A percentile compares a stretch with the other conserved stretches of the same genome.
These are phyloP conservation scores for Tuta absoluta DNA, from an alignment of 2,888 invertebrate genomes.

Conservation along the genomic window DNA sequence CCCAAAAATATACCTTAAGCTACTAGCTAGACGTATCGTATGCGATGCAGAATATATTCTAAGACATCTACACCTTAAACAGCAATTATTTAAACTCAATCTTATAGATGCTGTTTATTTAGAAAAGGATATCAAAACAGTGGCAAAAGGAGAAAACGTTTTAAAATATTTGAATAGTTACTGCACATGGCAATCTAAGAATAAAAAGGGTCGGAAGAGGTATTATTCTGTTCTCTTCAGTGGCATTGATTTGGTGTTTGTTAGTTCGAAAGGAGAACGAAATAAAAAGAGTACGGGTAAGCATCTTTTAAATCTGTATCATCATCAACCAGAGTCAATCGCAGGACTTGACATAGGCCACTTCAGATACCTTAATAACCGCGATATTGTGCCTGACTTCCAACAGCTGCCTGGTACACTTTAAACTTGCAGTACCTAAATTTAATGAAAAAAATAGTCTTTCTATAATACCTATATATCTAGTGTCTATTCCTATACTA, in stretches of 20 bases:
- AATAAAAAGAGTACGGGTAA: constrained; percentile 6
- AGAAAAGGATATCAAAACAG: background rate
- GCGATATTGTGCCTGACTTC: no score
- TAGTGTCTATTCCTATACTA: no score
- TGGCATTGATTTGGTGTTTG: background rate
- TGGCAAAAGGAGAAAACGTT: background rate
- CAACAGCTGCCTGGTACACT: no score
- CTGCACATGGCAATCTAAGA: background rate
- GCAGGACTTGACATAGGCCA: no score
- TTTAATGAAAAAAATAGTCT: no score
- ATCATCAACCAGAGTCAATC: no score
- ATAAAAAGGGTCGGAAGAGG: background rate
- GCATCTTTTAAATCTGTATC: no score
- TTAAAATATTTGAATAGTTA: background rate
- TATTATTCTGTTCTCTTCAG: background rate
- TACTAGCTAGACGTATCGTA: background rate
- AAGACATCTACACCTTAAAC: background rate
- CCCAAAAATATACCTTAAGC: background rate
- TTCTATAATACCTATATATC: no score
- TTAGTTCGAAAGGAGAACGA: background rate
- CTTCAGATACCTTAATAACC: no score
- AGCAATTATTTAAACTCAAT: background rate
- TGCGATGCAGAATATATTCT: background rate
- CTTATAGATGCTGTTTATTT: background rate
- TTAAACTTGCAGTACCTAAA: no score